Conservation (phyloP, 2,113 vertebrate genomes). For the Apistogramma diplotaenia region DNA sequence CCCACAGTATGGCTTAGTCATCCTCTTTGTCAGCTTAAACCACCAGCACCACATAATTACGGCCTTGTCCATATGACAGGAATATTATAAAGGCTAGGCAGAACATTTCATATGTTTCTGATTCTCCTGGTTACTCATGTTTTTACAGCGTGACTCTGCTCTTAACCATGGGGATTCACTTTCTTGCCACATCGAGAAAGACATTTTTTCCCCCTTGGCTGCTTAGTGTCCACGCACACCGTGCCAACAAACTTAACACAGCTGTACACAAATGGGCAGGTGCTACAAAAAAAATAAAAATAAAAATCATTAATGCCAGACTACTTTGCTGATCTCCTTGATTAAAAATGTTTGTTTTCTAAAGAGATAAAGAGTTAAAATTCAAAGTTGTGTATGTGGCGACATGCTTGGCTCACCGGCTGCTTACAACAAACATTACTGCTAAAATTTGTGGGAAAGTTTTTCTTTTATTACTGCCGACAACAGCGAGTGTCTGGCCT, state of each 20-base stretch:
- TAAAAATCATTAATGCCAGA: neutral
- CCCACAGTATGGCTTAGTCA: conserved; percentile 66
- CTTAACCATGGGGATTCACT: conserved; percentile 53
- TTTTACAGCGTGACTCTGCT: conserved; percentile 49
- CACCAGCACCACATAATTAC: conserved; percentile 59
- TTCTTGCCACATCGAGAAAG: conserved; percentile 48
- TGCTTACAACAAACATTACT: conserved; percentile 35
- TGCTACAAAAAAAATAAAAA: neutral
- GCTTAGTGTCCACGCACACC: conserved; percentile 31
- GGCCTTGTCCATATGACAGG: conserved; percentile 50
- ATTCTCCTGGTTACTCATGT: conserved; percentile 58
- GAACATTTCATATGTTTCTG: conserved; percentile 66
- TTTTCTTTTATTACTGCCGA: conserved; percentile 11
- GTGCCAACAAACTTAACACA: conserved; percentile 15
- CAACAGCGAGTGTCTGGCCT: conserved; percentile 35
- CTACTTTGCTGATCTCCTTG: conserved; percentile 8
- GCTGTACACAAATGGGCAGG: neutral
- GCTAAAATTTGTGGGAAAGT: conserved; percentile 16
- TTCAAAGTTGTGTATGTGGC: neutral
- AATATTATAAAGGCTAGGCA: conserved; percentile 52
- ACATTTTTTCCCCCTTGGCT: conserved; percentile 17
- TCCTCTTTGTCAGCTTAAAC: conserved; percentile 65
- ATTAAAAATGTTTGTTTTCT: conserved; percentile 28
- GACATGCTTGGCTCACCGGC: neutral
- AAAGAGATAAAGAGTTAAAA: conserved; percentile 22